Base-by-base conservation (phyloP, 2,888 invertebrate species). In the Acrobasis consociella region DNA sequence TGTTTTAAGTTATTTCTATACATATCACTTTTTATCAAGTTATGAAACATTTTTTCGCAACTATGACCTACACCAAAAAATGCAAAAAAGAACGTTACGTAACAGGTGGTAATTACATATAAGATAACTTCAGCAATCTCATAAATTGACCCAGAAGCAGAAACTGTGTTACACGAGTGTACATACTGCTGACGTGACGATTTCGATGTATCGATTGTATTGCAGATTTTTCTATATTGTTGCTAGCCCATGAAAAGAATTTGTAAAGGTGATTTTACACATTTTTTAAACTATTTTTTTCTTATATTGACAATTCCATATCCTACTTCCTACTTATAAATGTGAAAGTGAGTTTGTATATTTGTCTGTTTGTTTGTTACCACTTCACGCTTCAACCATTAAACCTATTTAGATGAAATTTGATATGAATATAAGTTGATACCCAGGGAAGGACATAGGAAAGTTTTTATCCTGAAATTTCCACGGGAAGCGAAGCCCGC, bases 161-260 rank as follows among this genome's bases (percentile, higher is more conserved):
- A 66, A 66, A 61, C 62, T 66, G 60, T 66, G 66, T 66, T 66
- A 66, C 66, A 66, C 66, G 66, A 22, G 66, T 60, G 51, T 63
- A 0, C 0, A 52, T 53, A 15, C 15, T 9, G 59, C 59, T 60
- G 50, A 60, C 13, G 38, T 16, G 13, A 31, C 31, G 31, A 31
- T 31, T 31, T 39, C 2, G n/a, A 22, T 46, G 31, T 10, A 49
- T 31, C 37, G 37, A 38, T 50, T 10, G 10, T 22, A 8, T 9
- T 53, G 31, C 22, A 42, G 10, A 0, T 11, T 42, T 10, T 2
- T 13, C n/a, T 39, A 50, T 50, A 50, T 50, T 62, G 63, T 55
- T 59, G 37, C 53, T 42, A 62, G 49, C 39, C 38, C 17, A 37
- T 39, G 51, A 49, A 53, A 15, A 49, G 62, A 51, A 39, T 15